These are phyloP conservation scores for Bergia puertoricense DNA, from an alignment of 92 coral and sea anemone species.

Conservation along the genomic window DNA sequence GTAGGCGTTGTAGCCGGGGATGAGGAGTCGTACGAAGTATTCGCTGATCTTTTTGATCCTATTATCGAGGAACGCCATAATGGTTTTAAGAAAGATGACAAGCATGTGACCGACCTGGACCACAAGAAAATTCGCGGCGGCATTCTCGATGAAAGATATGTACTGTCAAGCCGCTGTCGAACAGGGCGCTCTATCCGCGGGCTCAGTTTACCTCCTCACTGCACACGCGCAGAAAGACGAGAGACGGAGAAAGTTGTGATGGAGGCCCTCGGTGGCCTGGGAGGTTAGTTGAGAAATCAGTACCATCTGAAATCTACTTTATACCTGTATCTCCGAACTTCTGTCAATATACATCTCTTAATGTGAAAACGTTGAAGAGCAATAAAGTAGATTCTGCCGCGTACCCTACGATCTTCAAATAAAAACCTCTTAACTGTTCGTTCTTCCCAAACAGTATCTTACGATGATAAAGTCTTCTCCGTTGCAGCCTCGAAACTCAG, in stretches of 20 bases:
- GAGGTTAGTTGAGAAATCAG: conserved; percentile 52
- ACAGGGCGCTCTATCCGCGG: conserved; percentile 92
- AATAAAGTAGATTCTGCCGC: no score
- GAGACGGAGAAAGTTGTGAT: conserved; percentile 80
- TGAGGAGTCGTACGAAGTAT: conserved; percentile 79
- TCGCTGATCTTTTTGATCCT: conserved; percentile 92
- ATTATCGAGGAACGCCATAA: conserved; percentile 92
- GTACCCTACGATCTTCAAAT: no score
- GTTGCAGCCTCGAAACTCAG: no score
- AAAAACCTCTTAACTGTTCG: no score
- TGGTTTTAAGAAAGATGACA: conserved; percentile 82
- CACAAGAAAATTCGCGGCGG: conserved; percentile 82
- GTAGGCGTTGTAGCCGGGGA: conserved; percentile 97
- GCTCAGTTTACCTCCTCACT: conserved; percentile 90
- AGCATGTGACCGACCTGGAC: conserved; percentile 85
- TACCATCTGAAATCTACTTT: no score
- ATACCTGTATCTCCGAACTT: no score
- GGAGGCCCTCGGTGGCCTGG: conserved; percentile 80
- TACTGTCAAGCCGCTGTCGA: conserved; percentile 89
- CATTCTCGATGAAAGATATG: conserved; percentile 81
- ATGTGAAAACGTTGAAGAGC: no score
- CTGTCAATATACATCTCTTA: no score
- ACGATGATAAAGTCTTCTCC: no score
- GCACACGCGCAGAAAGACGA: conserved; percentile 94
- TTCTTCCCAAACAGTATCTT: no score